Percentiles rank a stretch among this genome's conserved stretches.
These are phyloP conservation scores for Perccottus glenii DNA, from an alignment of 2,113 vertebrate genomes.

Conservation along the genomic window DNA sequence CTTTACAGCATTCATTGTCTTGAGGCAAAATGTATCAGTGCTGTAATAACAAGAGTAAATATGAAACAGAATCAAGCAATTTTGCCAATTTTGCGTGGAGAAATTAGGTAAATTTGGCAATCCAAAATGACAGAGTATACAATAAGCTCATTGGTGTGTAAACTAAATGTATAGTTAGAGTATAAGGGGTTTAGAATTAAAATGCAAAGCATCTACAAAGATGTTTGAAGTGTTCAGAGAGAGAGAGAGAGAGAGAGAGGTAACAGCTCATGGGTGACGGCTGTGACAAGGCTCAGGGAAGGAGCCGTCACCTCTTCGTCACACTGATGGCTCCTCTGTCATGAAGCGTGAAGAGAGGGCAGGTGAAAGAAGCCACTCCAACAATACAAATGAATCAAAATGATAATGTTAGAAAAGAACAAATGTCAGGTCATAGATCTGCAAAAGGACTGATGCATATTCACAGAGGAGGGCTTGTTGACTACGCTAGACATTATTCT, in stretches of 20 bases:
- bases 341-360: slow-evolving; percentile 11
- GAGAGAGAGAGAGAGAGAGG: slow-evolving; percentile 43
- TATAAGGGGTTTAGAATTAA: slow-evolving; percentile 32
- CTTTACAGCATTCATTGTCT: slow-evolving; percentile 48
- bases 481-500: background rate
- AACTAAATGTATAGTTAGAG: background rate
- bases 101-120: slow-evolving; percentile 29
- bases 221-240: slow-evolving; percentile 48
- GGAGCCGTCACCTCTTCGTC: slow-evolving; percentile 45
- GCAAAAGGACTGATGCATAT: background rate
- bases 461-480: background rate
- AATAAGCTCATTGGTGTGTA: no score
- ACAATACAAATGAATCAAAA: slow-evolving; percentile 40
- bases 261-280: slow-evolving; percentile 57
- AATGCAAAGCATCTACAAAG: slow-evolving; percentile 41
- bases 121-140: slow-evolving; percentile 8
- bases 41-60: slow-evolving; percentile 50
- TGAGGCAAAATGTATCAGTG: slow-evolving; percentile 36
- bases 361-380: slow-evolving; percentile 26
- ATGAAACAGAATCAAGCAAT: slow-evolving; percentile 38
- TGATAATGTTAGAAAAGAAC: slow-evolving; percentile 29
- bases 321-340: slow-evolving; percentile 45
- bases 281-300: slow-evolving; percentile 54
- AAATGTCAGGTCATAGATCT: background rate
- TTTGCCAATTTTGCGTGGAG: slow-evolving; percentile 17